These are phyloP conservation scores for Microchrysa polita DNA, from an alignment of 2,888 invertebrate species.

Conservation along the genomic window DNA sequence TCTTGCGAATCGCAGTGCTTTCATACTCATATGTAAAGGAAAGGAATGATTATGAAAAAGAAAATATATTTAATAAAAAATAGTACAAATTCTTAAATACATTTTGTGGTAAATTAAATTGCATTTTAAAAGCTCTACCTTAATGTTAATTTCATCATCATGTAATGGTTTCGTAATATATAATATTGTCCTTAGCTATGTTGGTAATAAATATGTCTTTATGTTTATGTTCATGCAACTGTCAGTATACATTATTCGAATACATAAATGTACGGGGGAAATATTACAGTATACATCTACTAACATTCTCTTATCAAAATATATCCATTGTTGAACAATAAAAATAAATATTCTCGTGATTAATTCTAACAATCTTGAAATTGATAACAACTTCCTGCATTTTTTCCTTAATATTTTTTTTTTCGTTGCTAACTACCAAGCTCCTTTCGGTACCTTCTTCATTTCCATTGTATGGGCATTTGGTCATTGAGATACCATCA, in stretches of 20 bases:
- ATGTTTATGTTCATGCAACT: constrained; percentile 21
- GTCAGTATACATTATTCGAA: constrained; percentile 16
- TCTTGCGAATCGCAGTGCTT: no score
- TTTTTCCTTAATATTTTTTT: not conserved
- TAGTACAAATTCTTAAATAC: constrained; percentile 43
- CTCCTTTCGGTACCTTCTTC: not conserved
- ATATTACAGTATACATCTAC: not conserved
- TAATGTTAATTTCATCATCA: constrained; percentile 25
- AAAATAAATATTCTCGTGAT: constrained; percentile 12
- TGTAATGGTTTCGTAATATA: constrained; percentile 3
- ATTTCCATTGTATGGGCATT: constrained; percentile 22
- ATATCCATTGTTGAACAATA: constrained; percentile 37
- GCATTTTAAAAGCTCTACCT: constrained; percentile 41
- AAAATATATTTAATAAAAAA: constrained; percentile 43
- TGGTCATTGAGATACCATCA: constrained; percentile 48
- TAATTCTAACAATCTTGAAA: constrained; percentile 3
- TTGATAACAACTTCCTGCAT: not conserved
- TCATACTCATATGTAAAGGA: no score
- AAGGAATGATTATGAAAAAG: constrained; percentile 7
- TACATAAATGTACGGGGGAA: constrained; percentile 1
- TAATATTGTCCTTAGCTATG: constrained; percentile 37
- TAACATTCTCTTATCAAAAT: constrained; percentile 43
- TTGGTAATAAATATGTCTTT: constrained; percentile 48
- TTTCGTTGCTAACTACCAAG: not conserved
- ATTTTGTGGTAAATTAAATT: constrained; percentile 39